Evolutionary conservation across 2,113 vertebrate genomes (phyloP), one percentile per base, ranked within the genome.

Genomic region (Austrofundulus limnaeus): DNA sequence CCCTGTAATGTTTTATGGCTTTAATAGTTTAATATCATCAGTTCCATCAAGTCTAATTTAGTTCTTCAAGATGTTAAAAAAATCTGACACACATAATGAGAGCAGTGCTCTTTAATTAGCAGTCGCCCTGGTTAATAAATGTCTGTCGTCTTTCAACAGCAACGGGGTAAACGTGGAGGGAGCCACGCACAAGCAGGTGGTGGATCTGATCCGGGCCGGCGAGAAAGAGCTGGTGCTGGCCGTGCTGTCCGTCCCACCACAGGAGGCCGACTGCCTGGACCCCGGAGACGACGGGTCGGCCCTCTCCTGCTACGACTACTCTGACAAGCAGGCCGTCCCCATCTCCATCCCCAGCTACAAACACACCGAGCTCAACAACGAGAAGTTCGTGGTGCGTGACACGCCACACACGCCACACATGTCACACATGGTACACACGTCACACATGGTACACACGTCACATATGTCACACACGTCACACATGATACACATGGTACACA

Each of bases 271-370:
- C 45, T 94, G 90, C 65, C 91, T 98, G 23, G 97, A 98, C 45
- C 94, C 94, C 0, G 91, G 93, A 0, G 97, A 98, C 0, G 97
- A 99, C 59, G 87, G 95, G 1, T 86, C 94, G 43, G 91, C 95
- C 7, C 94, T 94, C 21, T 95, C 94, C 2, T 96, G 94, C 89
- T 98, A 97, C 4, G 97, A 99, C 91, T 98, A 98, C 92, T 95
- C 93, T 0, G 93, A 99, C 78, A 98, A 98, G 73, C 96, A 98
- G 75, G 97, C 96, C 0, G 95, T 99, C 64, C 96, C 97, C 87
- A 96, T 99, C 86, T 99, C 97, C 70, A 93, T 99, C 64, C 96
- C 97, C 71, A 97, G 95, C 28, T 97, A 97, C 92, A 98, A 97
- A 77, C 97, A 98, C 60, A 95, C 96, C 66, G 96, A 98, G 88